Evolutionary conservation across 2,888 invertebrate species (phyloP), one percentile per base, ranked within the genome.

Genomic region (Cryptophagus acutangulus): DNA sequence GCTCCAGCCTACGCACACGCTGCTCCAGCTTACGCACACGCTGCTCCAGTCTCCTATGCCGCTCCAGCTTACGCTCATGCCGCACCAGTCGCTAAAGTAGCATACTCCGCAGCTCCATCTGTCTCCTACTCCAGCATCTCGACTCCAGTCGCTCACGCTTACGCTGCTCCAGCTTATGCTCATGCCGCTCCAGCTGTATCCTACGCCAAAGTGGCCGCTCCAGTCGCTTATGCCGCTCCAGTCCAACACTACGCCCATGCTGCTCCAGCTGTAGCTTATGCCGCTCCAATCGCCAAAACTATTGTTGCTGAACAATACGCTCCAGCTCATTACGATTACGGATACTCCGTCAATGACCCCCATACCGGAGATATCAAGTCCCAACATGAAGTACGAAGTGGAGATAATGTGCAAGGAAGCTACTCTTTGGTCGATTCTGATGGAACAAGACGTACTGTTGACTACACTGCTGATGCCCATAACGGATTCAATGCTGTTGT

Each of bases 401-500:
- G 73, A 38, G 74, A 75, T 57, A 66, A 62, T 40, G 75, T 75
- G 14, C 69, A 72, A 43, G 75, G 75, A 3, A 62, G 67, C 48
- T 76, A 75, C 53, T 71, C 73, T 38, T 57, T 76, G 2, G 62
- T 75, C 47, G 75, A 75, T 46, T 58, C 75, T 15, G 75, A 75
- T 62, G 75, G 75, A 20, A 67, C 68, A 51, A 68, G 66, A 38
- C 70, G 76, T 43, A 65, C 69, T 24, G 76, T 76, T n/a, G 70
- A 74, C 14, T 76, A 76, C 60, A 68, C 68, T 39, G 72, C 75
- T 16, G 75, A 74, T 54, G 63, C 69, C n/a, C 70, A 71, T 51
- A 70, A 62, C 44, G 75, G 76, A 40, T 76, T 76, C 63, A 73
- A 74, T 54, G 76, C 76, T 2, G 57, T 74, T 25, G 75, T 75